Base-by-base conservation (phyloP, 1,140 invertebrate genomes). In the Alviniconcha marisindica region DNA sequence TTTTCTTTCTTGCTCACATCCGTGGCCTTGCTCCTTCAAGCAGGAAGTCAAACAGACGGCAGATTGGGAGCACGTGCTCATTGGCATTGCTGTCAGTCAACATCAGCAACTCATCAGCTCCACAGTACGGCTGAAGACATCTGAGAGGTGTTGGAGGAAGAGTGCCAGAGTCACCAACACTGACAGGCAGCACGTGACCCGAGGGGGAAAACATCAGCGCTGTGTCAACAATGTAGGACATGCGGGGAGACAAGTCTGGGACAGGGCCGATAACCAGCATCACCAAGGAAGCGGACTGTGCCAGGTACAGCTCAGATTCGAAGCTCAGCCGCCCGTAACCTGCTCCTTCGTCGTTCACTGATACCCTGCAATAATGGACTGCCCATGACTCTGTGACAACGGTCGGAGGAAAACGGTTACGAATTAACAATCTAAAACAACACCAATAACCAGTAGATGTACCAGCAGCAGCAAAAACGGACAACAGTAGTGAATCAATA, bases 331-430 rank as follows among this genome's bases (percentile, higher is more conserved):
- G 42, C 28, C 73, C 73, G 0, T 10, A 42, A 5, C 24, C 15
- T 7, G 38, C 73, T 31, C 28, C 73, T 18, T 76, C 73, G 42
- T 76, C 40, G 31, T 76, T 76, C 38, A 76, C 42, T 0, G 73
- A 76, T 24, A 76, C 73, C 38, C 71, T 74, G 71, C n/a, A 28
- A 24, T 24, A 38, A 63, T 31, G 60, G 7, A 48, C 44, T 48
- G 44, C 44, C n/a, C n/a, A n/a, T n/a, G n/a, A n/a, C n/a, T n/a
- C n/a, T n/a, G n/a, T n/a, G n/a, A n/a, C n/a, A n/a, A n/a, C n/a
- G n/a, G n/a, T n/a, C n/a, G n/a, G n/a, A n/a, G n/a, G n/a, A n/a
- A n/a, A n/a, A n/a, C n/a, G n/a, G n/a, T n/a, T n/a, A n/a, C n/a
- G n/a, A n/a, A n/a, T n/a, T n/a, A n/a, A n/a, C n/a, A n/a, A n/a